Percentiles rank a stretch among this genome's conserved stretches.
Conservation (phyloP, 2,797 vertebrate species). For the Danio jaintianensis region DNA sequence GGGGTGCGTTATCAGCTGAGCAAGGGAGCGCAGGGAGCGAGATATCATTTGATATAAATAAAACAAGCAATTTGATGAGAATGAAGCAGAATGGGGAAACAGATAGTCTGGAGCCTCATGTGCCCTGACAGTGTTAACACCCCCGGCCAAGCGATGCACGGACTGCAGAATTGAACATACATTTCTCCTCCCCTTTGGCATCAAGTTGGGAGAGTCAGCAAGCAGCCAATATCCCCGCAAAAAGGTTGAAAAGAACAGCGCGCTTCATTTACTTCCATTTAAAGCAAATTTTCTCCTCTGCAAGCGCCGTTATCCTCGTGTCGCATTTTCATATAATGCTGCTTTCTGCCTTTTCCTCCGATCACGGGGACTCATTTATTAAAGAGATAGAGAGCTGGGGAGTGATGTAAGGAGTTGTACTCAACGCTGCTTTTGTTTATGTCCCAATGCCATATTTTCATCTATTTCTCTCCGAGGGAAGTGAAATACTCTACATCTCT, state of each 20-base stretch:
- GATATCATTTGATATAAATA: constrained; percentile 77
- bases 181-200: constrained; percentile 59
- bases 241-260: constrained; percentile 50
- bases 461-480: constrained; percentile 57
- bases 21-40: constrained; percentile 29
- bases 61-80: constrained; percentile 78
- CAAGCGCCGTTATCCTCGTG: constrained; percentile 56
- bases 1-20: constrained; percentile 45
- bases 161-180: constrained; percentile 62
- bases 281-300: constrained; percentile 61
- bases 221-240: constrained; percentile 63
- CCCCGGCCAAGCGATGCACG: constrained; percentile 23
- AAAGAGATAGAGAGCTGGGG: constrained; percentile 52
- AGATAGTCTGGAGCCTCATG: constrained; percentile 66
- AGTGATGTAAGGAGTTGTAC: constrained; percentile 51
- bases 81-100: constrained; percentile 78
- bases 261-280: constrained; percentile 66
- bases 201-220: constrained; percentile 64
- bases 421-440: constrained; percentile 59
- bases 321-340: constrained; percentile 59
- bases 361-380: constrained; percentile 62
- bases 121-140: constrained; percentile 51
- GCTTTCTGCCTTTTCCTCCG: constrained; percentile 45
- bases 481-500: constrained; percentile 53
- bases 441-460: constrained; percentile 49